These are phyloP conservation scores for Meriones psammophilus DNA, from an alignment of 2,797 vertebrate species.

Conservation along the genomic window DNA sequence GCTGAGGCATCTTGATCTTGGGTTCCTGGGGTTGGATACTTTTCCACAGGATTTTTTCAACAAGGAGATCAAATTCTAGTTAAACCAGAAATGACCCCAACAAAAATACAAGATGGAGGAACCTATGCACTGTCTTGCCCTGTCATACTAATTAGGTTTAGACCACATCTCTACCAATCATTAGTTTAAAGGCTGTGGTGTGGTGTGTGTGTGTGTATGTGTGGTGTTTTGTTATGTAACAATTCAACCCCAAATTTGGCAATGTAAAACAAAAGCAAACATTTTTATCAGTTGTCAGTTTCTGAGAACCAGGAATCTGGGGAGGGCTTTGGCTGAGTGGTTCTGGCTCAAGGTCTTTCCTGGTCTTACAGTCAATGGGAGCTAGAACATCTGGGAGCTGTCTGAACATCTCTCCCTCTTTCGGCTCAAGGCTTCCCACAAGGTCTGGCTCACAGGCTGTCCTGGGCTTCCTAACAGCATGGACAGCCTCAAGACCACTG, in stretches of 20 bases:
- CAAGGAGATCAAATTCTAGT: background rate
- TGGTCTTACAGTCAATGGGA: background rate
- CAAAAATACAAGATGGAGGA: background rate
- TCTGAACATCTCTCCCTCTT: background rate
- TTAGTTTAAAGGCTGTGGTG: background rate
- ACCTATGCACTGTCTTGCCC: background rate
- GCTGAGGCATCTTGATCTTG: background rate
- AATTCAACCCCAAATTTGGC: background rate
- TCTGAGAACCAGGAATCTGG: background rate
- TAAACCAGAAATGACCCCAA: background rate
- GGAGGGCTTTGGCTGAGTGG: background rate
- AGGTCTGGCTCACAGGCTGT: background rate
- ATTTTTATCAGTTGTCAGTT: background rate
- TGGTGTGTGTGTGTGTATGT: background rate
- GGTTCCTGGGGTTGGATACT: background rate
- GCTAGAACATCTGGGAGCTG: background rate
- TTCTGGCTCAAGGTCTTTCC: background rate
- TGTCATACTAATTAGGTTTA: background rate
- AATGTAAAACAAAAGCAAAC: background rate
- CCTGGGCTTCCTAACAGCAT: background rate
- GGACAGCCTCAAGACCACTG: background rate
- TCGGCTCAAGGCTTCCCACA: background rate
- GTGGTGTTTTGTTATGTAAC: background rate
- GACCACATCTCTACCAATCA: background rate
- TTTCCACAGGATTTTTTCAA: background rate